Conservation (phyloP, 2,888 invertebrate species). For the Germaria angustata region DNA sequence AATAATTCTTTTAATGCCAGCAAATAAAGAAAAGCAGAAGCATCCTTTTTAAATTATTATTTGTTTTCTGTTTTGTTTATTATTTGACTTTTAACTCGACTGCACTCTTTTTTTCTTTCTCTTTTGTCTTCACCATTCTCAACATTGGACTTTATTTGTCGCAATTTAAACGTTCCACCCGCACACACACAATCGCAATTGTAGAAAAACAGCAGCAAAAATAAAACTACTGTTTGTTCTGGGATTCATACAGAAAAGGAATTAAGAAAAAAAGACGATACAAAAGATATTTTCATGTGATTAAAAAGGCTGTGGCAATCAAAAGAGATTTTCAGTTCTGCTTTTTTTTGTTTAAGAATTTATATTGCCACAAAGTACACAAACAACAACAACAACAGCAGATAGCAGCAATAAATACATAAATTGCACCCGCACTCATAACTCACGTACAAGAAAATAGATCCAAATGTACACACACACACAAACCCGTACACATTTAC, state of each 20-base stretch:
- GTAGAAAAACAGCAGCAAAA: neutral
- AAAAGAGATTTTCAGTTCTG: conserved; percentile 42
- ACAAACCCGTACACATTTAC: neutral
- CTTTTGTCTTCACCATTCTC: conserved; percentile 26
- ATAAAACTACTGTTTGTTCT: conserved; percentile 59
- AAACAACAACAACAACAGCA: neutral
- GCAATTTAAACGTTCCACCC: conserved; percentile 40
- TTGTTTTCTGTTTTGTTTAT: conserved; percentile 69
- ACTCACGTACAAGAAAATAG: conserved; percentile 43
- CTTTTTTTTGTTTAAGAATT: conserved; percentile 16
- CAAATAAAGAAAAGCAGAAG: neutral
- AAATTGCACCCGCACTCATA: conserved; percentile 61
- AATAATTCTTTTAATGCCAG: neutral
- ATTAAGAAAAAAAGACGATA: conserved; percentile 1
- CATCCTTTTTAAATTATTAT: conserved; percentile 70
- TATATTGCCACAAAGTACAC: conserved; percentile 32
- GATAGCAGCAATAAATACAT: conserved; percentile 30
- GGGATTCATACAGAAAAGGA: conserved; percentile 31
- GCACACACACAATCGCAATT: neutral
- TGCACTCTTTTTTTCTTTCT: conserved; percentile 32
- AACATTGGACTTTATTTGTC: conserved; percentile 50
- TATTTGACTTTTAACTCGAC: conserved; percentile 69
- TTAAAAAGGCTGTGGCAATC: conserved; percentile 62
- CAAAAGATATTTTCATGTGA: conserved; percentile 61
- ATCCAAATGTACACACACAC: neutral